Percentiles rank a stretch among this genome's conserved stretches.
These are phyloP conservation scores for Anguilla anguilla DNA, from an alignment of 2,797 vertebrate species.

Conservation along the genomic window DNA sequence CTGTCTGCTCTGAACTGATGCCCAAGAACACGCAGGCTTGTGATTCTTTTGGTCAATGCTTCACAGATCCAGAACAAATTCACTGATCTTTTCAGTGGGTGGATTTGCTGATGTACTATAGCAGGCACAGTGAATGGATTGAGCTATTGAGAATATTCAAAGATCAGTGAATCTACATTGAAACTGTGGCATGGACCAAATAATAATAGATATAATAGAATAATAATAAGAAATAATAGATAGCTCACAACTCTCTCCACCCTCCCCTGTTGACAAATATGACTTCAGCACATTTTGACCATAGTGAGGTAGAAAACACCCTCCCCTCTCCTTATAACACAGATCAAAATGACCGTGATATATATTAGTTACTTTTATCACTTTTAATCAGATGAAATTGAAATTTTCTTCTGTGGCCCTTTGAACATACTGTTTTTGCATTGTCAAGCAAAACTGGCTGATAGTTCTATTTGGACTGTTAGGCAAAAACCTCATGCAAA, in stretches of 20 bases:
- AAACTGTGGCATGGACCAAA: not conserved
- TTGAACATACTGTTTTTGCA: no score
- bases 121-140: not conserved
- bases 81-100: not conserved
- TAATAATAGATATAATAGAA: no score
- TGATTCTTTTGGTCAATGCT: constrained; percentile 6
- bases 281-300: not conserved
- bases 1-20: not conserved
- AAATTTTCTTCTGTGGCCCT: no score
- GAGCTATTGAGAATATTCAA: not conserved
- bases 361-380: no score
- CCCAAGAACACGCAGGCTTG: not conserved
- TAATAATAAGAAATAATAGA: no score
- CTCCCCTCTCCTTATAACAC: not conserved
- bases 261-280: no score
- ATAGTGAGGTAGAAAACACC: constrained; percentile 28
- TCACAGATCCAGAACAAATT: not conserved
- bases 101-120: not conserved
- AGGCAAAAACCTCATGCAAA: no score
- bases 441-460: no score
- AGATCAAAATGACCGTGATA: no score
- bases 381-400: no score
- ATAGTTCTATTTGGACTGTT: no score
- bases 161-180: not conserved
- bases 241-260: not conserved